Percentiles rank a stretch among this genome's conserved stretches.
phyloP scores from a whole-genome alignment of 2,888 invertebrate species.

The Ormyrus labotus region DNA sequence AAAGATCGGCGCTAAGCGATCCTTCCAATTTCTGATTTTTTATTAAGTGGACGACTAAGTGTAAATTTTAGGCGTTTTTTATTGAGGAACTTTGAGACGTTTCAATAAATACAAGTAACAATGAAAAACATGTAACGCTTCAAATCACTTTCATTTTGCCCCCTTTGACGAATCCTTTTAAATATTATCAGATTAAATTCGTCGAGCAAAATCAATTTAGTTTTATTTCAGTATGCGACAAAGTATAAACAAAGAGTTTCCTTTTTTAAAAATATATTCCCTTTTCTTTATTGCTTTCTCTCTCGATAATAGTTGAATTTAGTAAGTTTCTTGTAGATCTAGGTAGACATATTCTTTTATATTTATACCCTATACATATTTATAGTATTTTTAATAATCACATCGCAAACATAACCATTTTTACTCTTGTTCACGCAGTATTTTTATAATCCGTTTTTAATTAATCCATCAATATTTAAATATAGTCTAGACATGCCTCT shows the following conservation, averaged over 20 bases:
- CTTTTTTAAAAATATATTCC: slow-evolving; percentile 72
- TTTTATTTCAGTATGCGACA: slow-evolving; percentile 36
- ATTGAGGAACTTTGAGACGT: slow-evolving; percentile 53
- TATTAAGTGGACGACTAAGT: slow-evolving; percentile 47
- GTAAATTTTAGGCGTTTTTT: slow-evolving; percentile 57
- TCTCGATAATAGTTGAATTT: slow-evolving; percentile 49
- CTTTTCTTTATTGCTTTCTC: slow-evolving; percentile 66
- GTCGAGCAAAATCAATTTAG: slow-evolving; percentile 37
- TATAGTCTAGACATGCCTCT: slow-evolving; percentile 13
- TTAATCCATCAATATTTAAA: slow-evolving; percentile 22
- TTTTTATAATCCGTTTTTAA: slow-evolving; percentile 23
- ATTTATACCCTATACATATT: slow-evolving; percentile 43
- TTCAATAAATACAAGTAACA: slow-evolving; percentile 56
- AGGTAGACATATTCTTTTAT: slow-evolving; percentile 39
- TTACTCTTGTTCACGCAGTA: no score
- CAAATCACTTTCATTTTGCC: slow-evolving; percentile 43
- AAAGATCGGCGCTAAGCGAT: slow-evolving; percentile 18
- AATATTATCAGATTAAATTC: slow-evolving; percentile 21
- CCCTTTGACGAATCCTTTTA: slow-evolving; percentile 23
- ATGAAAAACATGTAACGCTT: slow-evolving; percentile 53
- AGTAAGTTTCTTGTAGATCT: slow-evolving; percentile 33
- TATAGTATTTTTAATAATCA: slow-evolving; percentile 45
- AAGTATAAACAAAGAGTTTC: slow-evolving; percentile 53
- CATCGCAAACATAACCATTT: slow-evolving; percentile 37
- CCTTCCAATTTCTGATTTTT: slow-evolving; percentile 41